Percentiles rank a stretch among this genome's conserved stretches.
These are phyloP conservation scores for Caenorhabditis sulstoni DNA, from an alignment of 2,888 invertebrate species.

Conservation along the genomic window DNA sequence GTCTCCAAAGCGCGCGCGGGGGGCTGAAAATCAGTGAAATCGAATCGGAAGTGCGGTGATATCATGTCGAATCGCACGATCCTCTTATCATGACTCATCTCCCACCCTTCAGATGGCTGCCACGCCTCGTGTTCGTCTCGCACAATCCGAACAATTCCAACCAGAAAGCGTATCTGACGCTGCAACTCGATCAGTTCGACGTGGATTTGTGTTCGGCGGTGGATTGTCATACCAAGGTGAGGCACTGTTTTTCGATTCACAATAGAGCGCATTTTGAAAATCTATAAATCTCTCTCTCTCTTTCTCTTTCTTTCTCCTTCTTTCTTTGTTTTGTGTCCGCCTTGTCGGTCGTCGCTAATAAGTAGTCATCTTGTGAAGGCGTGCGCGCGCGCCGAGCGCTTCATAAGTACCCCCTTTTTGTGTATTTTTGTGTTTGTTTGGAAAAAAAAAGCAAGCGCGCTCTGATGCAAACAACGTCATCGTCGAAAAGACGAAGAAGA, in stretches of 20 bases:
- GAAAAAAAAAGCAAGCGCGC: background rate
- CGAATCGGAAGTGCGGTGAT: too few species aligned
- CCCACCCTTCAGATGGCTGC: constrained; percentile 55
- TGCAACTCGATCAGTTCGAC: constrained; percentile 62
- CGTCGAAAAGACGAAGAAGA: background rate
- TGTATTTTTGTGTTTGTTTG: background rate
- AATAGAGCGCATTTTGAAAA: too few species aligned
- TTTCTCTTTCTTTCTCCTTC: too few species aligned
- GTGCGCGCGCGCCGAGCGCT: background rate
- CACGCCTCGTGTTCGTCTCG: constrained; percentile 63
- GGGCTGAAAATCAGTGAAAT: too few species aligned
- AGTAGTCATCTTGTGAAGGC: constrained; percentile 1
- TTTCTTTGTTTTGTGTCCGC: too few species aligned
- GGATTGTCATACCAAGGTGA: constrained; percentile 63
- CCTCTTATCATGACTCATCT: background rate
- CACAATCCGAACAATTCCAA: constrained; percentile 47
- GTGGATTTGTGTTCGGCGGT: constrained; percentile 62
- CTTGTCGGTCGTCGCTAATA: background rate
- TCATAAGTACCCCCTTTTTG: constrained; percentile 6
- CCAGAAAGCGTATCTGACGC: constrained; percentile 59
- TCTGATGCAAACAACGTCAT: background rate
- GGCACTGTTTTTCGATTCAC: background rate
- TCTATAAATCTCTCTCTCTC: too few species aligned
- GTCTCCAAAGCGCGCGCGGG: too few species aligned
- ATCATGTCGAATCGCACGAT: too few species aligned